Percentiles rank a stretch among this genome's conserved stretches.
Evolutionary conservation across 53 echinoderm and acorn worm species (phyloP).

Genomic region (Temnopleurus reevesii): DNA sequence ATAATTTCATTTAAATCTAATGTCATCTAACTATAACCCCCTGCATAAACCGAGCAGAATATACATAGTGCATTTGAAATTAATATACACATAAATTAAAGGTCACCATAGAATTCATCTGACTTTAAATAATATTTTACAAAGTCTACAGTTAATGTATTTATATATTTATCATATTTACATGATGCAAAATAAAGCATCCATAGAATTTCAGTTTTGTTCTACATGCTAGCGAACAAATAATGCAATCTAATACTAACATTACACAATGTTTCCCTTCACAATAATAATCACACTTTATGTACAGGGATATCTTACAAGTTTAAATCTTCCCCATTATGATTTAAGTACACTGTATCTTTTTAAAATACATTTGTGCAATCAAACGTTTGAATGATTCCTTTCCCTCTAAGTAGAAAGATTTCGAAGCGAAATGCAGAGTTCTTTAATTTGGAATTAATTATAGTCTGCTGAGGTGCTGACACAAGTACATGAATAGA

Average conservation of each 20-base stretch:
- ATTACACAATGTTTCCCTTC: neutral
- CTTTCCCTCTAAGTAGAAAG: too few species aligned
- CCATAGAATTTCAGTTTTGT: conserved; percentile 52
- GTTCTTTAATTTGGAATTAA: too few species aligned
- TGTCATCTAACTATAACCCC: neutral
- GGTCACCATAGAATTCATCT: neutral
- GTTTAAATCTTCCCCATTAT: too few species aligned
- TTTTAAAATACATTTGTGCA: too few species aligned
- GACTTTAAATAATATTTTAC: conserved; percentile 35
- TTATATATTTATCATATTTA: conserved; percentile 31
- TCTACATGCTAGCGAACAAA: conserved; percentile 13
- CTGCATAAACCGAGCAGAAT: conserved; percentile 35
- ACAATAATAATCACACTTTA: neutral
- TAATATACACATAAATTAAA: conserved; percentile 46
- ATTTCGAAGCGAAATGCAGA: too few species aligned
- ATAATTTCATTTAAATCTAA: neutral
- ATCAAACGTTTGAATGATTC: too few species aligned
- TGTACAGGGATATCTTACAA: neutral
- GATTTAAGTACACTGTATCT: too few species aligned
- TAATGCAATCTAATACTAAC: neutral
- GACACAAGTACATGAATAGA: too few species aligned
- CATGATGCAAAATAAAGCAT: conserved; percentile 37
- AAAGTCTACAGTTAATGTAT: conserved; percentile 36
- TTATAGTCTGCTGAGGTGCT: too few species aligned
- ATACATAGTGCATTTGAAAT: conserved; percentile 52